Evolutionary conservation across 2,797 vertebrate species (phyloP).

Genomic region (Pseudotriccus pelzelni): DNA sequence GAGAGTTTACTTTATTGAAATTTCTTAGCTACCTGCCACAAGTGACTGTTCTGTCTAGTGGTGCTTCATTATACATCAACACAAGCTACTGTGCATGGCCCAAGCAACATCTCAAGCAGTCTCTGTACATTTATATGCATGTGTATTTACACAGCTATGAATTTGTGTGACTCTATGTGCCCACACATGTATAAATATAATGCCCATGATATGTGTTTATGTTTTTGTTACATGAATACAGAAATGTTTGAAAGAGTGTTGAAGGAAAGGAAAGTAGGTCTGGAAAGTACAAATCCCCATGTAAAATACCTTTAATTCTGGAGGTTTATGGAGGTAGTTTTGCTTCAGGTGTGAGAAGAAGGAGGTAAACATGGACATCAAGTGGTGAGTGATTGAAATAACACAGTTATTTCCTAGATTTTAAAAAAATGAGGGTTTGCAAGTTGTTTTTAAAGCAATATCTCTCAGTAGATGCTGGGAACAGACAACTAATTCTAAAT

Average conservation of each 20-base stretch:
- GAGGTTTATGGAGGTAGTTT: background rate
- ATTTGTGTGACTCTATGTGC: background rate
- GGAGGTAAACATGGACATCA: background rate
- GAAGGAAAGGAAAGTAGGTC: background rate
- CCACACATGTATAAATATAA: background rate
- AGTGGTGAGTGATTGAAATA: background rate
- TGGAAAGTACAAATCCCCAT: background rate
- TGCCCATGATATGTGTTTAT: background rate
- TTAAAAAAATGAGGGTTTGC: background rate
- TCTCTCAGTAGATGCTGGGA: background rate
- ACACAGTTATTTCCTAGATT: background rate
- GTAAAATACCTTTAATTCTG: background rate
- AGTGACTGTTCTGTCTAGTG: slow-evolving; percentile 91
- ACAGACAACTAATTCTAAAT: background rate
- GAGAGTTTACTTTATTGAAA: slow-evolving; percentile 98
- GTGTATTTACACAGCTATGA: background rate
- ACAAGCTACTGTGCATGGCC: slow-evolving; percentile 42
- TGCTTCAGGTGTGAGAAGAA: background rate
- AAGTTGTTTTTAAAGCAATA: background rate
- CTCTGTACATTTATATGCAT: background rate
- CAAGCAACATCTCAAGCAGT: background rate
- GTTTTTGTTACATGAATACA: background rate
- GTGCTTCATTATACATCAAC: slow-evolving; percentile 84
- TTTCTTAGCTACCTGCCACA: slow-evolving; percentile 93
- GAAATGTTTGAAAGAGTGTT: background rate